Percentiles rank a stretch among this genome's conserved stretches.
Evolutionary conservation across 1,140 invertebrate species (phyloP).

Genomic region (Tribolium castaneum): DNA sequence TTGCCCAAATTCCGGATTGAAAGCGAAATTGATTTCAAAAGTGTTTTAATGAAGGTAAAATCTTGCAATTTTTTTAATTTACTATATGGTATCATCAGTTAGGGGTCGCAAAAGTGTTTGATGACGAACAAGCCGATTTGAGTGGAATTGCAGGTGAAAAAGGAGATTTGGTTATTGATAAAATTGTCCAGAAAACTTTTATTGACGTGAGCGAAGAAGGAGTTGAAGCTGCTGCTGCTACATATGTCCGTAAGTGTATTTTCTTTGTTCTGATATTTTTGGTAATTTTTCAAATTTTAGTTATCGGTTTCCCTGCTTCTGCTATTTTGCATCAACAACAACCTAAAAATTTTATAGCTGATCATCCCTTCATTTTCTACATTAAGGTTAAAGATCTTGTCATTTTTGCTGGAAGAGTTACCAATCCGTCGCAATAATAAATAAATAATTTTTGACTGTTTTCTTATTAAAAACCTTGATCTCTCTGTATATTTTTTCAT

Average conservation of each 20-base stretch:
- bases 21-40: constrained; percentile 60
- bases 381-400: background rate
- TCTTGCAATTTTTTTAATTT: too few relatives aligned
- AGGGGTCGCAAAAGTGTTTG: constrained; percentile 68
- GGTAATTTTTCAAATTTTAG: background rate
- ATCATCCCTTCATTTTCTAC: background rate
- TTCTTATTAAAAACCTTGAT: too few relatives aligned
- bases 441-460: too few relatives aligned
- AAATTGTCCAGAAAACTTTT: constrained; percentile 71
- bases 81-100: too few relatives aligned
- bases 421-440: too few relatives aligned
- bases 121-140: constrained; percentile 65
- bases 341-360: background rate
- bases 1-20: constrained; percentile 66
- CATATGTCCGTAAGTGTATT: constrained; percentile 58
- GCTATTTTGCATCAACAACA: background rate
- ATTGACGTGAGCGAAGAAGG: constrained; percentile 78
- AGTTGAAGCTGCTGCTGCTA: constrained; percentile 75
- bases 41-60: constrained; percentile 61
- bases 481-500: too few relatives aligned
- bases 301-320: background rate
- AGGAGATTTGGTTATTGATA: constrained; percentile 42
- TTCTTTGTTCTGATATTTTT: too few relatives aligned
- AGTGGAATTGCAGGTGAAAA: constrained; percentile 63
- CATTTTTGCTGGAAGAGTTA: background rate